These are phyloP conservation scores for Catharus minimus DNA, from an alignment of 2,113 vertebrate genomes.

Conservation along the genomic window DNA sequence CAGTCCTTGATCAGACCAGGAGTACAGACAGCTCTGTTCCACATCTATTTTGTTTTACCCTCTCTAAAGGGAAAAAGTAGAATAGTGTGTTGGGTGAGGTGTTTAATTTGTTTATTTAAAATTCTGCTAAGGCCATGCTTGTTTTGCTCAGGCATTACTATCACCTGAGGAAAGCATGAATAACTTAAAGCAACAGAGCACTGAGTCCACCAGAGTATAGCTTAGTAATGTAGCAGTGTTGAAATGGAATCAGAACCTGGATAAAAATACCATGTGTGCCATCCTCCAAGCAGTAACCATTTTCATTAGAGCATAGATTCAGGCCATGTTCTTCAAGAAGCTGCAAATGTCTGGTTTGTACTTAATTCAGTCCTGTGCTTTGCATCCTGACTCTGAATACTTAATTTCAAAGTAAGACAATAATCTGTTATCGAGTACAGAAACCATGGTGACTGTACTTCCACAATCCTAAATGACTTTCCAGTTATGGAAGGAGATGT, in stretches of 20 bases:
- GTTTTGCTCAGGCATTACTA: neutral
- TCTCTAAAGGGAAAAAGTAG: neutral
- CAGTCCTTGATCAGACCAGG: neutral
- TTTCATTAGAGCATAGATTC: neutral
- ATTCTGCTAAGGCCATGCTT: neutral
- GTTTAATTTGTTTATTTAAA: neutral
- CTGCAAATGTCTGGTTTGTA: neutral
- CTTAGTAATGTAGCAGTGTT: neutral
- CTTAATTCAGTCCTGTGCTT: neutral
- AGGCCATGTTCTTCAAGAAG: neutral
- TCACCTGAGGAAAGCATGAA: neutral
- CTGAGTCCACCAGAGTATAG: fast-evolving
- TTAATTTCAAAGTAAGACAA: neutral
- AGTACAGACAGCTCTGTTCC: neutral
- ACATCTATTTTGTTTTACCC: neutral
- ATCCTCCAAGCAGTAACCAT: neutral
- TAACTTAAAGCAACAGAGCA: neutral
- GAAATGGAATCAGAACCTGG: neutral
- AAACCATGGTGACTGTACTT: neutral
- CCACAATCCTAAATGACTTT: neutral
- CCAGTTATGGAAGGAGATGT: neutral
- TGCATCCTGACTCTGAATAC: neutral
- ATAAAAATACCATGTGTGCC: neutral
- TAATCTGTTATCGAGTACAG: neutral
- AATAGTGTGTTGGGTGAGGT: neutral